Percentiles rank a stretch among this genome's conserved stretches.
These are phyloP conservation scores for Excalfactoria chinensis DNA, from an alignment of 2,113 vertebrate genomes.

Conservation along the genomic window DNA sequence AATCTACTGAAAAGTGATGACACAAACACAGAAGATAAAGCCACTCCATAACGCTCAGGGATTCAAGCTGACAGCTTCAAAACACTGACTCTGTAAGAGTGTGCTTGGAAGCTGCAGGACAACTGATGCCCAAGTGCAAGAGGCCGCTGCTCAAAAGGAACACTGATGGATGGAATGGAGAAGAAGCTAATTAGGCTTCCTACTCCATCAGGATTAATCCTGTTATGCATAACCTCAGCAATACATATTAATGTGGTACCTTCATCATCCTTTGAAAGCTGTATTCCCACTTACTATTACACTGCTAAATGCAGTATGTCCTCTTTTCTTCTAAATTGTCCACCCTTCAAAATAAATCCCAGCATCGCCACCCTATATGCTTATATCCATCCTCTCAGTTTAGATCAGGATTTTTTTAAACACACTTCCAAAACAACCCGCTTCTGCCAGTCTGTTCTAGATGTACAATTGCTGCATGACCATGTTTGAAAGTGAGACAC, in stretches of 20 bases:
- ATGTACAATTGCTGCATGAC: background rate
- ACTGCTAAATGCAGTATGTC: background rate
- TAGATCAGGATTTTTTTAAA: background rate
- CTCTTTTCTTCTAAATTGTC: background rate
- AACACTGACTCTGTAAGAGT: background rate
- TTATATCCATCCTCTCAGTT: background rate
- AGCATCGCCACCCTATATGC: background rate
- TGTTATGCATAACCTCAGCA: background rate
- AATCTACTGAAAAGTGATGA: constrained; percentile 18
- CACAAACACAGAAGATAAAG: constrained; percentile 22
- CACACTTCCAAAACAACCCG: background rate
- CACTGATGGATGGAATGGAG: background rate
- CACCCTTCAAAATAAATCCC: constrained; percentile 12
- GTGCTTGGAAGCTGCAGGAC: background rate
- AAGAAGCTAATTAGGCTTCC: constrained; percentile 2
- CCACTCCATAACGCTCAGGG: background rate
- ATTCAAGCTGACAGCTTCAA: background rate
- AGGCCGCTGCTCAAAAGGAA: background rate
- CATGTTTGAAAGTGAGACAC: background rate
- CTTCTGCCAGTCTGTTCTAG: background rate
- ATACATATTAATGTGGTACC: background rate
- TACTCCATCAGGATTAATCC: constrained; percentile 14
- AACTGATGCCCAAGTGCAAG: background rate
- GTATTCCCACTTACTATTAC: background rate
- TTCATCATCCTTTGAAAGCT: constrained; percentile 6